A percentile compares a stretch with the other conserved stretches of the same genome.
phyloP scores from a whole-genome alignment of 2,888 invertebrate species.

The Steinernema carpocapsae region DNA sequence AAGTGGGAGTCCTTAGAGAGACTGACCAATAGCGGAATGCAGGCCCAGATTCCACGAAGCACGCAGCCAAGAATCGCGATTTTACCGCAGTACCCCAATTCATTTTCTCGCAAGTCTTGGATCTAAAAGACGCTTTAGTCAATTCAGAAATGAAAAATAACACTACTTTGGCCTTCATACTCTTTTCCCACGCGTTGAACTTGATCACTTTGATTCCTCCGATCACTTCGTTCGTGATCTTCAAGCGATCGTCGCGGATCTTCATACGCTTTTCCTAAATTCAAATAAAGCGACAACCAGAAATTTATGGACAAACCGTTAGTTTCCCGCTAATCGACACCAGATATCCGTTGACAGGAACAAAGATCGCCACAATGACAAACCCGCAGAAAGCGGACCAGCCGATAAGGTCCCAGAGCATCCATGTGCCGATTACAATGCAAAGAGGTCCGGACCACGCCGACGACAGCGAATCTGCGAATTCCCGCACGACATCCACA shows the following conservation, averaged over 20 bases:
- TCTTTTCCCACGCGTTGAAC: slow-evolving; percentile 73
- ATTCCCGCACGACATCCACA: background rate
- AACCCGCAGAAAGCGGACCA: background rate
- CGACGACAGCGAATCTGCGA: background rate
- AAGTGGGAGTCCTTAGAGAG: no score
- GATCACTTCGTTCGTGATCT: slow-evolving; percentile 89
- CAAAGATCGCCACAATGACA: slow-evolving; percentile 76
- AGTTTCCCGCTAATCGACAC: no score
- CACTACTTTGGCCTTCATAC: slow-evolving; percentile 51
- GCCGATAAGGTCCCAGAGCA: background rate
- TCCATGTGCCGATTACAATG: background rate
- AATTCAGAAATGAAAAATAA: no score
- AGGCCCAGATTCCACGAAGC: no score
- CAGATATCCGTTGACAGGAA: no score
- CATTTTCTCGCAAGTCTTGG: no score
- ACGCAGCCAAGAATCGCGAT: no score
- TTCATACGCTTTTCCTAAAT: slow-evolving; percentile 75
- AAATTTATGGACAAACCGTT: no score
- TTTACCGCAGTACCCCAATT: no score
- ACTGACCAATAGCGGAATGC: no score
- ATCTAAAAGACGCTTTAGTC: no score
- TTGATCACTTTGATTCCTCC: slow-evolving; percentile 82
- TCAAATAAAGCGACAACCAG: no score
- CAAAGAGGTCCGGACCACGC: slow-evolving; percentile 11
- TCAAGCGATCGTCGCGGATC: slow-evolving; percentile 88